Evolutionary conservation across 30 jellyfish, hydroid and myxozoan species (phyloP), one percentile per base, ranked within the genome.

Genomic region (Euphysa ruthae): DNA sequence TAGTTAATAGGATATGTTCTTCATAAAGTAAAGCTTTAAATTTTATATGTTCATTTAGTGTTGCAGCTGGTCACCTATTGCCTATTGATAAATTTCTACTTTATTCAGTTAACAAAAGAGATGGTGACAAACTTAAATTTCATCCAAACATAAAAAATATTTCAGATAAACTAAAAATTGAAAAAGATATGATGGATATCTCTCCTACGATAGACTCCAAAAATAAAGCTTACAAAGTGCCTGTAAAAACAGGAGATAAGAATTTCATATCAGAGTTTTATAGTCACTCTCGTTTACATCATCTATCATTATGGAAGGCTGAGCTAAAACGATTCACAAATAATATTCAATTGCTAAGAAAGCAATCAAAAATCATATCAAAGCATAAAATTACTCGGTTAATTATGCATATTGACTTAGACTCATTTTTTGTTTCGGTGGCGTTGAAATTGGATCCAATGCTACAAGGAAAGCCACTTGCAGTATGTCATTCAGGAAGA

Each of bases 381-480:
- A 19, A 0, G 49, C 0, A 30, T 7, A 19, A n/a, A 2, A 7
- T 14, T 20, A 4, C 13, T 34, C 32, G 62, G 30, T 49, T 83
- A 13, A 70, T 75, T 58, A 66, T 82, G 92, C 99, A 90, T 73
- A 66, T 90, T 55, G 99, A 90, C 43, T n/a, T 90, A 66, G 99
- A 90, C 49, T 90, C 95, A 16, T 90, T 90, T 58, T 90, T 90
- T 55, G 99, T 82, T 22, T 90, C 95, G 43, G 99, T 82, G 43
- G 75, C 99, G n/a, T 58, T 81, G 78, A 82, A 65, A 57, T 77
- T 71, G 62, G 50, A 70, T 52, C 95, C 95, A 12, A 92, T 77
- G 22, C 69, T 90, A 44, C 52, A 31, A 43, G 95, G 95, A 6
- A 75, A 75, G 44, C 95, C 99, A 12, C 75, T 90, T 22, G 99